Base-by-base conservation (phyloP, 2,797 vertebrate species). In the Ptychobarbus kaznakovi region DNA sequence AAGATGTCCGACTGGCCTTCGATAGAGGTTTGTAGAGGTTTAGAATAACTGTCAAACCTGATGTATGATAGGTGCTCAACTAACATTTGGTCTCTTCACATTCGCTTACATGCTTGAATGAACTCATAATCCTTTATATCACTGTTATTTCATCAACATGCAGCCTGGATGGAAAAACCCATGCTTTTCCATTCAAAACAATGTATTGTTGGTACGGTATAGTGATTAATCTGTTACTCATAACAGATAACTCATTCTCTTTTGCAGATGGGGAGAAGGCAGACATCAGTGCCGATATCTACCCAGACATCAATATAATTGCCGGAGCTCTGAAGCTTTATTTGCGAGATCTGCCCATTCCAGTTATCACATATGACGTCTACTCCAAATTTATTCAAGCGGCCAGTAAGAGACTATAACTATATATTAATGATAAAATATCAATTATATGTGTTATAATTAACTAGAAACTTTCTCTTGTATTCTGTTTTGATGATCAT, bases 281-380 rank as follows among this genome's bases (percentile, higher is more conserved):
- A 42, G 97, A 99, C 91, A 98, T 99, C 92, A 97, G 97, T 92
- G 96, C 95, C 91, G 95, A 86, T 89, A 92, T 95, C 88, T 99
- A 98, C 93, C 96, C 98, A 92, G 98, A 99, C 94, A 99, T 99
- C 94, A 99, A 99, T 95, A 97, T 98, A 92, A 99, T 99, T 87
- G 96, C 98, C 76, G 98, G 98, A 89, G 98, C 97, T 86, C 94
- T 99, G 95, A 99, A 99, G 94, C 96, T 99, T 89, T 99, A 99
- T 95, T 96, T 99, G 93, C 96, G 98, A 94, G 98, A 99, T 91
- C 95, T 99, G 89, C 98, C 98, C 77, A 99, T 99, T 93, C 98
- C 98, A 69, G 94, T 99, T 92, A 99, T 99, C 92, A 98, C 98
- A 0, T 99, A 98, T 44, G 96, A 98, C 86, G 95, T 98, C 92